These are phyloP conservation scores for Pectinophora gossypiella DNA, from an alignment of 1,140 invertebrate species.

Conservation along the genomic window DNA sequence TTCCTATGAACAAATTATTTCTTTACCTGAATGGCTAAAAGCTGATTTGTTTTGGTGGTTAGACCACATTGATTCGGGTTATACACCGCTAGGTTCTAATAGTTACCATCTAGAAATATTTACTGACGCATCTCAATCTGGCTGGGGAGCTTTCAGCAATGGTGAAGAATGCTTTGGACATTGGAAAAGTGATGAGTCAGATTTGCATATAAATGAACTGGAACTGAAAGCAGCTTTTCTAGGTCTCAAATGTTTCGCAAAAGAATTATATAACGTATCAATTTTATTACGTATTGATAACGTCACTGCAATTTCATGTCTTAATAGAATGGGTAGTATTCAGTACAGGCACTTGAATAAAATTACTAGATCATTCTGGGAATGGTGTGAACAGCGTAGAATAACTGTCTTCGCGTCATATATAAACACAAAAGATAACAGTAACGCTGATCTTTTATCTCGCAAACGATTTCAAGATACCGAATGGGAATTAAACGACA, in stretches of 20 bases:
- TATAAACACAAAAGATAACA: conserved; percentile 4
- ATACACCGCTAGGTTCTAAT: too few species aligned
- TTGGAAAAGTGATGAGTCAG: conserved; percentile 4
- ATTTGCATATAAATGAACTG: neutral
- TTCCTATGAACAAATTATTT: too few species aligned
- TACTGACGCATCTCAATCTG: conserved; percentile 1
- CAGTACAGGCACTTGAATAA: conserved; percentile 4
- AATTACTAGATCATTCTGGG: conserved; percentile 4
- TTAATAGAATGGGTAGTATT: conserved; percentile 16
- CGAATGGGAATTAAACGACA: conserved; percentile 1
- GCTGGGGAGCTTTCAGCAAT: neutral
- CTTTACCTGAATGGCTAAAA: too few species aligned
- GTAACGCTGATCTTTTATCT: neutral
- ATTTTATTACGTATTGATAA: conserved; percentile 25
- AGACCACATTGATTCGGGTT: too few species aligned
- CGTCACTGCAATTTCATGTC: conserved; percentile 26
- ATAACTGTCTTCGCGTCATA: conserved; percentile 6
- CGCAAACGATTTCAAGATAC: neutral
- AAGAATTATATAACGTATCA: neutral
- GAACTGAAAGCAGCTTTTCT: conserved; percentile 7
- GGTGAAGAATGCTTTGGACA: too few species aligned
- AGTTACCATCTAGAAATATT: neutral
- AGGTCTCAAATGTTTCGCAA: conserved; percentile 3
- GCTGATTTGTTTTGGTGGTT: too few species aligned
- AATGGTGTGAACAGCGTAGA: conserved; percentile 6